Evolutionary conservation across 2,113 vertebrate species (phyloP).

Genomic region (Noctilio leporinus): DNA sequence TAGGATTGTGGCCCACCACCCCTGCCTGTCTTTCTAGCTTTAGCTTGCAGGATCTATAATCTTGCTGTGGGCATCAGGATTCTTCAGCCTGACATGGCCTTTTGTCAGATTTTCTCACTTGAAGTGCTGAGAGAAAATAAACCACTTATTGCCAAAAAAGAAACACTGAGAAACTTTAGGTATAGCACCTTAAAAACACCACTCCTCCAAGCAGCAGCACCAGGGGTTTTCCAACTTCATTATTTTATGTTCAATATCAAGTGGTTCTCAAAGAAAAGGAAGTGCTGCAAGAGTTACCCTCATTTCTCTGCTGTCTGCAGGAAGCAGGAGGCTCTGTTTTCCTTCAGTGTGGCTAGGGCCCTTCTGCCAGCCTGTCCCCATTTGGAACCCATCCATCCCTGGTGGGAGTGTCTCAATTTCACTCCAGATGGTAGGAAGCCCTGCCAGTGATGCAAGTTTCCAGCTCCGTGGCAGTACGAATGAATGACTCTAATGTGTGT

Average conservation of each 20-base stretch:
- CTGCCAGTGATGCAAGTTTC: not conserved
- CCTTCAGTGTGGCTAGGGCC: fast-evolving
- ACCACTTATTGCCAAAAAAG: not conserved
- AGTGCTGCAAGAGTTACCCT: not conserved
- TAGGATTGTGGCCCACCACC: not conserved
- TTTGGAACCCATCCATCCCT: not conserved
- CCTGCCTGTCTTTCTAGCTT: not conserved
- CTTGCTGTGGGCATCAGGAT: not conserved
- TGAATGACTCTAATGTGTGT: not conserved
- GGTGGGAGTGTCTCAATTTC: not conserved
- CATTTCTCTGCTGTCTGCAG: fast-evolving
- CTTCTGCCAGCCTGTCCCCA: not conserved
- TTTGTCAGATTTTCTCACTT: not conserved
- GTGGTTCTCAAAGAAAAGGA: not conserved
- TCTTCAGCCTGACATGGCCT: not conserved
- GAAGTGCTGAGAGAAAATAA: not conserved
- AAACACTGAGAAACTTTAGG: not conserved
- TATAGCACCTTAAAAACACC: not conserved
- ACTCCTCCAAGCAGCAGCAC: not conserved
- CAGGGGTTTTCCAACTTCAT: not conserved
- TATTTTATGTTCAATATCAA: not conserved
- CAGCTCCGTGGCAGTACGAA: not conserved
- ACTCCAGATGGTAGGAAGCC: constrained; percentile 20
- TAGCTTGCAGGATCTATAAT: not conserved
- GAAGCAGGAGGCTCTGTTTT: not conserved